Conservation (phyloP, 2,888 invertebrate species). For the Spisula subtruncata region DNA sequence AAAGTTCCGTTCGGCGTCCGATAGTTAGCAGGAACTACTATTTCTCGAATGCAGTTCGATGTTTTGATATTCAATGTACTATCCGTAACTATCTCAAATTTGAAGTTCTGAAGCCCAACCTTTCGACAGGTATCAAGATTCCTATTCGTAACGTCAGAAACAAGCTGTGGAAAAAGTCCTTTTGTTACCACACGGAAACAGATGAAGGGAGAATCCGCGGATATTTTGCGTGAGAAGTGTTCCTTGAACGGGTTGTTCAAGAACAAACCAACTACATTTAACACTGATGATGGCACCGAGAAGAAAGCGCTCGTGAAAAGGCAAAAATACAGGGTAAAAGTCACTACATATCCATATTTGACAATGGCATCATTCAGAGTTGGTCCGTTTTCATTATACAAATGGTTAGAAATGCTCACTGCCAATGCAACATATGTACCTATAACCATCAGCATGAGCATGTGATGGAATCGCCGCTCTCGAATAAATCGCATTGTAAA, state of each 20-base stretch:
- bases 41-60: constrained; percentile 50
- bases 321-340: neutral
- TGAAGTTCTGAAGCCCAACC: constrained; percentile 74
- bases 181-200: constrained; percentile 79
- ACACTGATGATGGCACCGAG: constrained; percentile 6
- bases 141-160: constrained; percentile 57
- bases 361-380: neutral
- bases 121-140: constrained; percentile 59
- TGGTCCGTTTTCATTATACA: constrained; percentile 26
- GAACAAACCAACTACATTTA: constrained; percentile 38
- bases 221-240: neutral
- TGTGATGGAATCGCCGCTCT: neutral
- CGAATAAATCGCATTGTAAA: neutral
- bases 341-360: constrained; percentile 26
- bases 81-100: constrained; percentile 79
- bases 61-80: constrained; percentile 50
- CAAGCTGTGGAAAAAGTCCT: constrained; percentile 76
- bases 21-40: constrained; percentile 59
- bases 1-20: constrained; percentile 54
- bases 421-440: neutral
- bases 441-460: neutral
- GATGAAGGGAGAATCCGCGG: constrained; percentile 67
- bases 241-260: constrained; percentile 37
- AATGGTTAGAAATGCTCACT: neutral
- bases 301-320: neutral